phyloP scores from a whole-genome alignment of 2,113 vertebrate species.

The Vidua chalybeata region DNA sequence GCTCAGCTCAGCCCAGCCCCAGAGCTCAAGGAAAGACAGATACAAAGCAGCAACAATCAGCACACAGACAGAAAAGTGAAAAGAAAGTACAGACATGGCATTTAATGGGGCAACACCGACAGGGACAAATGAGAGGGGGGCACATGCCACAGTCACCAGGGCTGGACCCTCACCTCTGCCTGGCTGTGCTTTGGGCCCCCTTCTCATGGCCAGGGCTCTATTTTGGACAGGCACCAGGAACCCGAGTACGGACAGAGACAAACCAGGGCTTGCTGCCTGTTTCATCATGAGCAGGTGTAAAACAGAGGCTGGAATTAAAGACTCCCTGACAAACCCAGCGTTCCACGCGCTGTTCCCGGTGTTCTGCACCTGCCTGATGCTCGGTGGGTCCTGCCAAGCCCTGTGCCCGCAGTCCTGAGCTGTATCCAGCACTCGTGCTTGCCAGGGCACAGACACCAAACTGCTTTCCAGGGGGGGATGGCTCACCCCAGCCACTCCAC shows the following conservation, averaged over 20 bases:
- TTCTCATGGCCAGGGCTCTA: background rate
- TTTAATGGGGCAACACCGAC: conserved; percentile 63
- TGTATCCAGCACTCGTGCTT: fast-evolving
- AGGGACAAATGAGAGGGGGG: conserved; percentile 33
- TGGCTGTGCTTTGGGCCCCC: background rate
- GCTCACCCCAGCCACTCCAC: background rate
- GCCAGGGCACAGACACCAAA: background rate
- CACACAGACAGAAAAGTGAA: background rate
- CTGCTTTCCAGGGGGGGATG: background rate
- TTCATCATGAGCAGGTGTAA: background rate
- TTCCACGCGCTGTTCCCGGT: fast-evolving
- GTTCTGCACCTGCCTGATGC: fast-evolving
- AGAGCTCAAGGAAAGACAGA: background rate
- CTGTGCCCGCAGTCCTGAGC: fast-evolving
- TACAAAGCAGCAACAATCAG: background rate
- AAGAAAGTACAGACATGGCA: conserved; percentile 49
- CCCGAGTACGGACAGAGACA: background rate
- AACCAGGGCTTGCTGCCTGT: background rate
- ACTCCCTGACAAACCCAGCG: fast-evolving
- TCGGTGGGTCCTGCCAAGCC: background rate
- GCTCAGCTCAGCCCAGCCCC: conserved; percentile 28
- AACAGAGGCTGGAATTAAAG: background rate
- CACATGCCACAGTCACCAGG: background rate
- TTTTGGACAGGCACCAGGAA: background rate
- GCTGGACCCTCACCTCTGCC: background rate